Evolutionary conservation across 1,140 invertebrate species (phyloP).

Genomic region (Leucophenga varia): DNA sequence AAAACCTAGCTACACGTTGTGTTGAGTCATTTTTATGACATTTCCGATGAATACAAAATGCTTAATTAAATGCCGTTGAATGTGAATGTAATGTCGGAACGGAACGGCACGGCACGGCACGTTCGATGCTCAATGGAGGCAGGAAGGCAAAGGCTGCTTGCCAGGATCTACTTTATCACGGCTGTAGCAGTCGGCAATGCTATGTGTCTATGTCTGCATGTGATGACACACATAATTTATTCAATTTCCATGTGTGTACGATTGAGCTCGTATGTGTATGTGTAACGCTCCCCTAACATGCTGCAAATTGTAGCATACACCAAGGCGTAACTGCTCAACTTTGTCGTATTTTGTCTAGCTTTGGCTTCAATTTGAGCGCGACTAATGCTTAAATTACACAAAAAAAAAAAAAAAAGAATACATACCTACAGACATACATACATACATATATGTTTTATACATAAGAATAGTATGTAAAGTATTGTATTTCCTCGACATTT

Average conservation of each 20-base stretch:
- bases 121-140: neutral
- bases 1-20: too few species aligned
- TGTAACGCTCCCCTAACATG: neutral
- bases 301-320: too few species aligned
- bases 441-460: constrained; percentile 10
- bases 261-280: constrained; percentile 8
- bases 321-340: constrained; percentile 4
- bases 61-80: constrained; percentile 45
- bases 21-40: constrained; percentile 39
- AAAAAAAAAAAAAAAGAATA: constrained; percentile 42
- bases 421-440: constrained; percentile 19
- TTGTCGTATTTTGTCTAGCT: constrained; percentile 15
- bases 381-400: constrained; percentile 54
- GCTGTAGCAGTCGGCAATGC: neutral
- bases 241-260: constrained; percentile 39
- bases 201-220: constrained; percentile 33
- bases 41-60: constrained; percentile 54
- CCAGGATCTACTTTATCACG: neutral
- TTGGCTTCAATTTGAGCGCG: constrained; percentile 40
- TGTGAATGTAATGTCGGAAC: constrained; percentile 8
- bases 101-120: too few species aligned
- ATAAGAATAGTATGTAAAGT: too few species aligned
- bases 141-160: constrained; percentile 8
- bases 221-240: constrained; percentile 54
- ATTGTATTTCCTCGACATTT: too few species aligned